Evolutionary conservation across 2,888 invertebrate species (phyloP).

Genomic region (Galeruca laticollis): DNA sequence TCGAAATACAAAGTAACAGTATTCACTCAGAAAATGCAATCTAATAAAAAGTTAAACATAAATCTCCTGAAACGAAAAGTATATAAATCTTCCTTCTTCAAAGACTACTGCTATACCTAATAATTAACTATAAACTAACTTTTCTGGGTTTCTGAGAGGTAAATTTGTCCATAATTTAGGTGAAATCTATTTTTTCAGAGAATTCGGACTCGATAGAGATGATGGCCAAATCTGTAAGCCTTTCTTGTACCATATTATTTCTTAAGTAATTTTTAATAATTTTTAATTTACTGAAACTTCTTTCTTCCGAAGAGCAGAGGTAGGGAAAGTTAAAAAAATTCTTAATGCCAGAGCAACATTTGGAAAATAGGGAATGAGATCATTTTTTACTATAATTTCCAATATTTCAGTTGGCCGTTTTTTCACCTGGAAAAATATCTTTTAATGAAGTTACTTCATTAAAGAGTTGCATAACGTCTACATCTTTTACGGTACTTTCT

Average conservation of each 20-base stretch:
- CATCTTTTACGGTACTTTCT: background rate
- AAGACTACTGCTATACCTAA: too few species aligned
- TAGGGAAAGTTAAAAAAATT: background rate
- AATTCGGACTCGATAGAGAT: background rate
- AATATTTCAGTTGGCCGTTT: background rate
- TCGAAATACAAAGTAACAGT: too few species aligned
- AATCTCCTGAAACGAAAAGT: too few species aligned
- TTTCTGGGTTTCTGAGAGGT: too few species aligned
- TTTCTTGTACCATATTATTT: background rate
- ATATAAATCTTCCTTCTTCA: too few species aligned
- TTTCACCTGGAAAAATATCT: conserved; percentile 2
- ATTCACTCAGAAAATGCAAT: too few species aligned
- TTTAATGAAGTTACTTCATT: background rate
- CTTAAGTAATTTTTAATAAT: too few species aligned
- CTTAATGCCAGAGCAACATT: conserved; percentile 17
- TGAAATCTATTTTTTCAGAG: background rate
- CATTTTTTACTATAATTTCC: conserved; percentile 21
- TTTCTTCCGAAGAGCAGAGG: background rate
- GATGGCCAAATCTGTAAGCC: background rate
- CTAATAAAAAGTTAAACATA: too few species aligned
- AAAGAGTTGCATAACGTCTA: background rate
- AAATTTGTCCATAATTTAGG: too few species aligned
- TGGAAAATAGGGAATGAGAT: conserved; percentile 25
- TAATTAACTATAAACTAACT: too few species aligned
- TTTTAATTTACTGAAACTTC: too few species aligned